These are phyloP conservation scores for Formica exsecta DNA, from an alignment of 1,140 invertebrate genomes.

Conservation along the genomic window DNA sequence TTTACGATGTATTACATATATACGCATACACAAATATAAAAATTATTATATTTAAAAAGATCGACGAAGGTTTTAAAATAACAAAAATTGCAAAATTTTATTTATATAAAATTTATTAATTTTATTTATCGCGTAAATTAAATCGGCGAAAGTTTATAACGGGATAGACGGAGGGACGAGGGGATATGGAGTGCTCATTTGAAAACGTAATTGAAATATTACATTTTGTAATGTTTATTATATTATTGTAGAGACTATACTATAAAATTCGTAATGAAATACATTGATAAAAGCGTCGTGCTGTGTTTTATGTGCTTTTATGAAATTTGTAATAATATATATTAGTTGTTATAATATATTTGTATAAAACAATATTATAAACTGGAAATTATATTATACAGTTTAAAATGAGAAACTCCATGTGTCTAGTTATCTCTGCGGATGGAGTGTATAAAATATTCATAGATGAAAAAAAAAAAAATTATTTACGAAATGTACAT, in stretches of 20 bases:
- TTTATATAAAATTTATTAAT: background rate
- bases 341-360: too few relatives aligned
- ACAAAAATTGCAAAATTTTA: background rate
- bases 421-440: background rate
- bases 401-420: background rate
- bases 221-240: background rate
- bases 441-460: too few relatives aligned
- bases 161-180: background rate
- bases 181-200: background rate
- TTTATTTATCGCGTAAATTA: slow-evolving; percentile 15
- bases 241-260: background rate
- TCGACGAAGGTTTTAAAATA: background rate
- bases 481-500: background rate
- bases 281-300: slow-evolving; percentile 15
- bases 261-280: background rate
- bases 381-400: background rate
- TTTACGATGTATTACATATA: too few relatives aligned
- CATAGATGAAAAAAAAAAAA: background rate
- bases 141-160: slow-evolving; percentile 16
- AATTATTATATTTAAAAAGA: slow-evolving; percentile 3
- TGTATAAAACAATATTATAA: background rate
- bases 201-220: slow-evolving; percentile 1
- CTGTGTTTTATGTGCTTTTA: background rate
- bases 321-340: slow-evolving; percentile 5
- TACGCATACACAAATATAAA: background rate